Evolutionary conservation across 1,140 invertebrate species (phyloP), one percentile per base, ranked within the genome.

Genomic region (Zaprionus africanus): DNA sequence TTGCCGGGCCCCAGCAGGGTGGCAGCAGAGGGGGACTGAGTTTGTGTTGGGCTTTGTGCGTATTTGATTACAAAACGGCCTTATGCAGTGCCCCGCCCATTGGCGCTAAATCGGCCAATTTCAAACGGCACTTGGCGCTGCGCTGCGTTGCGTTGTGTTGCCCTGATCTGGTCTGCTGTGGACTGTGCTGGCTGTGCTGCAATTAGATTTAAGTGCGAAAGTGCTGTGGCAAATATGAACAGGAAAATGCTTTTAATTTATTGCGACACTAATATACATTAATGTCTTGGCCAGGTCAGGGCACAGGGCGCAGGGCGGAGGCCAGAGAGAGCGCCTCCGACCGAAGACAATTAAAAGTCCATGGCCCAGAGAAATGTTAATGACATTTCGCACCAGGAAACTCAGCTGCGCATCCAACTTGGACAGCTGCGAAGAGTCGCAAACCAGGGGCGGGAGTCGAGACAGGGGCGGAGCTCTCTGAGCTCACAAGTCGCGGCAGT

Each of bases 341-440:
- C 71, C 78, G 41, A 90, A 90, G 79, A 90, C 86, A 90, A 90
- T 90, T 90, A 90, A 90, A 90, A 90, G 82, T 77, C 85, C 85
- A 90, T 90, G 82, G 86, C 85, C 85, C 81, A 70, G 86, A 90
- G 85, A 90, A 90, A 90, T 90, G 85, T 90, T 90, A 90, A 90
- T 90, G 85, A 82, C 85, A 82, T 73, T 82, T 79, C 65, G 49
- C 74, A 76, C 60, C 73, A 71, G 57, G 74, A 43, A 60, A 58
- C 51, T 15, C 38, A 63, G 57, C 28, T 66, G 36, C 24, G 63
- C 63, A 63, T 54, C 61, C 53, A 11, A 65, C 38, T 72, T 53
- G 34, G 60, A 63, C 66, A 76, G 22, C 60, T 67, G 24, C 24
- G 58, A 41, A 34, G 26, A 54, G n/a, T 11, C 31, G n/a, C 36